Evolutionary conservation across 2,113 vertebrate genomes (phyloP), one percentile per base, ranked within the genome.

Genomic region (Rhinichthys klamathensis): DNA sequence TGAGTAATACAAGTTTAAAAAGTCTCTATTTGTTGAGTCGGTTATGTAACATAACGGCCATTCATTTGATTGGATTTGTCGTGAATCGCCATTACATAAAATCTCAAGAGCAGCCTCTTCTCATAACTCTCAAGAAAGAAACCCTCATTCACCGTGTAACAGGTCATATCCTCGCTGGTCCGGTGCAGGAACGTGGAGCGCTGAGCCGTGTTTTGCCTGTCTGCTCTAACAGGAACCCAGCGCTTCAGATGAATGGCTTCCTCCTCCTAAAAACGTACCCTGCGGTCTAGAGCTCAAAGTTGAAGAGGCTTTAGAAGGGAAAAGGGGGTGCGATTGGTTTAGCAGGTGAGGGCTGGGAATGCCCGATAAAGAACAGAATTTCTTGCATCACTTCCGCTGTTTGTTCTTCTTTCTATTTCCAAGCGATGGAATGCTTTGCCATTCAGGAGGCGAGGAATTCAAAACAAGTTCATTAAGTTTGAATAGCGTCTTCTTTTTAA

Each of bases 391-490:
- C 87, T 85, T 89, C 88, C 90, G 79, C 25, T 73, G 27, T 88
- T 90, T 89, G 87, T 88, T 85, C 85, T 87, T 30, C 44, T 23
- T 79, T 86, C 82, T 87, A 87, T 87, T 88, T 89, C 79, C 80
- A 80, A 76, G 65, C 74, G 9, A 44, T 82, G 87, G 86, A 84
- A 89, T 87, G 86, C 81, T 58, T 75, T 38, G 82, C 79, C 83
- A 80, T 85, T 85, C 38, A 76, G 84, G 80, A 85, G 75, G 83
- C 25, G 13, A 83, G 76, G 86, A 85, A 89, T 89, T 89, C 88
- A 86, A 90, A 90, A 89, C 88, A 90, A 86, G 79, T 87, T 86
- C 84, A 88, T 87, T 85, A 84, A 74, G 80, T 76, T 79, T 87
- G 75, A 88, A 90, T 75, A 75, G 85, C 75, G 74, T 84, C 75